phyloP scores from a whole-genome alignment of 2,113 vertebrate genomes.

The Chascanopsetta lugubris region DNA sequence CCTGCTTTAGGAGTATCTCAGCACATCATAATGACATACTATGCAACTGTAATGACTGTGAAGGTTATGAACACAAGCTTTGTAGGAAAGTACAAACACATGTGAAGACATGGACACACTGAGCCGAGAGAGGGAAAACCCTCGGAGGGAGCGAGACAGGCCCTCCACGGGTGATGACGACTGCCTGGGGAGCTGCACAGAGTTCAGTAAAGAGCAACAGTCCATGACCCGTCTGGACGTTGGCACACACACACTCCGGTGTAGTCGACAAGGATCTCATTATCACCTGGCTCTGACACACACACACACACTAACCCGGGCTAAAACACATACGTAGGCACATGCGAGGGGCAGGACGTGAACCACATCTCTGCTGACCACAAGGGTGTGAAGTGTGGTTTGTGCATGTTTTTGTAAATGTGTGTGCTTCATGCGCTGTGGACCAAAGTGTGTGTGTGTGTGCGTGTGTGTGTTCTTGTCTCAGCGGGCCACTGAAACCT shows the following conservation, averaged over 20 bases:
- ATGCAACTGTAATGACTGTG: too few relatives aligned
- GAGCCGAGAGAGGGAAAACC: slow-evolving; percentile 2
- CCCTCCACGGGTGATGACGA: slow-evolving; percentile 49
- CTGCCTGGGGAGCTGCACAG: slow-evolving; percentile 36
- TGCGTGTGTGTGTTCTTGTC: slow-evolving; percentile 16
- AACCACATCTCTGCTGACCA: slow-evolving; percentile 45
- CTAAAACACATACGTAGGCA: slow-evolving; percentile 28
- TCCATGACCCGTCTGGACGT: slow-evolving; percentile 59
- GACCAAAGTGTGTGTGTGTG: neutral
- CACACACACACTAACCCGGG: slow-evolving; percentile 27
- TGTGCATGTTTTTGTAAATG: slow-evolving; percentile 44
- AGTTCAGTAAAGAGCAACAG: slow-evolving; percentile 50
- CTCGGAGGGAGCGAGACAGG: slow-evolving; percentile 28
- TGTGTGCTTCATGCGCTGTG: neutral
- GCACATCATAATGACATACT: neutral
- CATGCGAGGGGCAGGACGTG: slow-evolving; percentile 50
- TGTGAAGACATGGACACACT: neutral
- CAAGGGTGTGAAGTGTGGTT: slow-evolving; percentile 30
- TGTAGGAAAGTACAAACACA: neutral
- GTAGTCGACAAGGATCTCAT: slow-evolving; percentile 51
- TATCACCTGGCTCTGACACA: slow-evolving; percentile 57
- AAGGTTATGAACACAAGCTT: neutral
- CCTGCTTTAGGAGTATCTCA: neutral
- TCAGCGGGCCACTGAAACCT: slow-evolving; percentile 35
- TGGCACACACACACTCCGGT: slow-evolving; percentile 20